A percentile compares a stretch with the other conserved stretches of the same genome.
phyloP scores from a whole-genome alignment of 2,113 vertebrate species.

The Sorex araneus region DNA sequence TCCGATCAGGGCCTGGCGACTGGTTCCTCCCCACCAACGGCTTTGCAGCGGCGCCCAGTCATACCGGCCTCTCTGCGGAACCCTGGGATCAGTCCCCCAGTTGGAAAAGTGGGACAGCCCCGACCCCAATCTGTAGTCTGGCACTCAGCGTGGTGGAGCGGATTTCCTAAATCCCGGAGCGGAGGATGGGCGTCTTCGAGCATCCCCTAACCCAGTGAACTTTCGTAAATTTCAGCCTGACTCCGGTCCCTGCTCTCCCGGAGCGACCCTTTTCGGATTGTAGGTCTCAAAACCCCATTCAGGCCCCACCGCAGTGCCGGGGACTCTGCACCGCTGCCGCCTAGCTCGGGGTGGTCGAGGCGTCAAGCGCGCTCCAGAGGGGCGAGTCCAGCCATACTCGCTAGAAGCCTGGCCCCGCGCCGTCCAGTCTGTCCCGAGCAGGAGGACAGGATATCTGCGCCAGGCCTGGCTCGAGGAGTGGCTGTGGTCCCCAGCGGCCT shows the following conservation, averaged over 20 bases:
- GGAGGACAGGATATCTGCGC: no score
- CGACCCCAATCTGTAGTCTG: not conserved
- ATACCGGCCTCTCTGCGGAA: no score
- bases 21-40: no score
- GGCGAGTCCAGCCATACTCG: not conserved
- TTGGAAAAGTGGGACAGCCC: no score
- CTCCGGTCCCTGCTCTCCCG: fast-evolving
- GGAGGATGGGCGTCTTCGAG: fast-evolving
- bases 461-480: not conserved
- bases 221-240: not conserved
- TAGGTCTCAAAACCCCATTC: not conserved
- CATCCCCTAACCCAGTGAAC: not conserved
- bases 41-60: no score
- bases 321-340: not conserved
- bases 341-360: no score
- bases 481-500: not conserved
- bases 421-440: not conserved
- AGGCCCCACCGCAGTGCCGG: not conserved
- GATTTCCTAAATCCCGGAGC: not conserved
- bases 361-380: fast-evolving
- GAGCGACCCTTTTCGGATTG: not conserved
- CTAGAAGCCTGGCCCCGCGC: not conserved
- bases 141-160: no score
- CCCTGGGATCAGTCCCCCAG: no score
- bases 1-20: fast-evolving